A percentile compares a stretch with the other conserved stretches of the same genome.
phyloP scores from a whole-genome alignment of 2,797 vertebrate genomes.

The Falco concolor region DNA sequence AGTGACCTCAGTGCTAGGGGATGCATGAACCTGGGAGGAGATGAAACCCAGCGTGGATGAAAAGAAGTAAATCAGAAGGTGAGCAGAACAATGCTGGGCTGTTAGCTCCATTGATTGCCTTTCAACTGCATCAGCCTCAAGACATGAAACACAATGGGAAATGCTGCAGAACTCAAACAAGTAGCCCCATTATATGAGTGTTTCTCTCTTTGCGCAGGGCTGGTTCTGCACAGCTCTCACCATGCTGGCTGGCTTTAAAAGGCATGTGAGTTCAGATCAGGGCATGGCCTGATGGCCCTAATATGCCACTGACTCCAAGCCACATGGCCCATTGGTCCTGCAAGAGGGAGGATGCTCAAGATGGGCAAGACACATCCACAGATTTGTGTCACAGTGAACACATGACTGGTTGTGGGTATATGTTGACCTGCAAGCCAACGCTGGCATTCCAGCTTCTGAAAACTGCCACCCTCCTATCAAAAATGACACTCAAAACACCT shows the following conservation, averaged over 20 bases:
- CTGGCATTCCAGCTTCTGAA: neutral
- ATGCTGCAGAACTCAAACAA: slow-evolving; percentile 46
- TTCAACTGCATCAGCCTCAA: slow-evolving; percentile 49
- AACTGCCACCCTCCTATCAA: neutral
- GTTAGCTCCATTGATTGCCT: slow-evolving; percentile 58
- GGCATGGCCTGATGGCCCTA: neutral
- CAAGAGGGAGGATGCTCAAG: neutral
- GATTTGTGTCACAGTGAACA: neutral
- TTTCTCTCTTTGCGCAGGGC: neutral
- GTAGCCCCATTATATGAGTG: slow-evolving; percentile 33
- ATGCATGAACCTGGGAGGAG: slow-evolving; percentile 45
- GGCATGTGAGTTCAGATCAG: neutral
- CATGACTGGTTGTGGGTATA: neutral
- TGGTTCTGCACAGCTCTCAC: neutral
- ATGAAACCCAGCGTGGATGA: slow-evolving; percentile 24
- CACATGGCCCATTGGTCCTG: neutral
- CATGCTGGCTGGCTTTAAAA: neutral
- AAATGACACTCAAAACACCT: neutral
- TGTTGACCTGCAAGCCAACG: neutral
- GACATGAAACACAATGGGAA: slow-evolving; percentile 33
- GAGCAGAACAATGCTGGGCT: slow-evolving; percentile 58
- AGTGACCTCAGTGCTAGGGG: slow-evolving; percentile 26
- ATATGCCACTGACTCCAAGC: neutral
- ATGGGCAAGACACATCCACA: neutral
- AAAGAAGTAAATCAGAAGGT: slow-evolving; percentile 65